Conservation (phyloP, 2,113 vertebrate genomes). For the Chitala chitala region DNA sequence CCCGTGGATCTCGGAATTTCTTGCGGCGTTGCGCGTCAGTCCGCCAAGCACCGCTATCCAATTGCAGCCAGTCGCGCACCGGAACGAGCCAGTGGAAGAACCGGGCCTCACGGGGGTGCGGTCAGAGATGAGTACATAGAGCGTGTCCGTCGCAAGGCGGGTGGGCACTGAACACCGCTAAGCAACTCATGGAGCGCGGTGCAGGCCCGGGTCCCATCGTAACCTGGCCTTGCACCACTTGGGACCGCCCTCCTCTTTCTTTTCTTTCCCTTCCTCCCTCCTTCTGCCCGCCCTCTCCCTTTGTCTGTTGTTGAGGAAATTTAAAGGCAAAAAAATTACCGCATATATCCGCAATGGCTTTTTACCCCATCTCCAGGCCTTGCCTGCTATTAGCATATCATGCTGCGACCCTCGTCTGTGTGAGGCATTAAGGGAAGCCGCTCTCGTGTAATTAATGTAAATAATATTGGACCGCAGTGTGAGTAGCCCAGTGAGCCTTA, state of each 20-base stretch:
- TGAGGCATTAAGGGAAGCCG: constrained; percentile 77
- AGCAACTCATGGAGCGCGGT: too few species aligned
- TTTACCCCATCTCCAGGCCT: neutral
- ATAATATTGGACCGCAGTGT: constrained; percentile 75
- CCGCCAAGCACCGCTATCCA: too few species aligned
- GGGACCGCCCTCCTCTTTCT: neutral
- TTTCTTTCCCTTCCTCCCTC: neutral
- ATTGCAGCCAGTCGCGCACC: too few species aligned
- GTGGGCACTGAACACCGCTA: too few species aligned
- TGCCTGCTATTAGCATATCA: constrained; percentile 11
- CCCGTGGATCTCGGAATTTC: too few species aligned
- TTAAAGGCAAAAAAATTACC: neutral
- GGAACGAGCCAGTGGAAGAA: too few species aligned
- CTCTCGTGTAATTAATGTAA: constrained; percentile 75
- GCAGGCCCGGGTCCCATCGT: neutral
- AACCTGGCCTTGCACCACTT: neutral
- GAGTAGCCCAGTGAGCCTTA: constrained; percentile 81
- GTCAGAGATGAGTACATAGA: too few species aligned
- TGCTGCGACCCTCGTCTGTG: constrained; percentile 55
- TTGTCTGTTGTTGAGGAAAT: constrained; percentile 6
- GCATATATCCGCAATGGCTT: neutral
- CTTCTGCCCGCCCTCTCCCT: neutral
- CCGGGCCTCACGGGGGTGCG: too few species aligned
- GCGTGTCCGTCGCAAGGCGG: neutral
- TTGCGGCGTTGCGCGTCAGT: too few species aligned